Conservation (phyloP, 2,113 vertebrate species). For the Uria aalge region DNA sequence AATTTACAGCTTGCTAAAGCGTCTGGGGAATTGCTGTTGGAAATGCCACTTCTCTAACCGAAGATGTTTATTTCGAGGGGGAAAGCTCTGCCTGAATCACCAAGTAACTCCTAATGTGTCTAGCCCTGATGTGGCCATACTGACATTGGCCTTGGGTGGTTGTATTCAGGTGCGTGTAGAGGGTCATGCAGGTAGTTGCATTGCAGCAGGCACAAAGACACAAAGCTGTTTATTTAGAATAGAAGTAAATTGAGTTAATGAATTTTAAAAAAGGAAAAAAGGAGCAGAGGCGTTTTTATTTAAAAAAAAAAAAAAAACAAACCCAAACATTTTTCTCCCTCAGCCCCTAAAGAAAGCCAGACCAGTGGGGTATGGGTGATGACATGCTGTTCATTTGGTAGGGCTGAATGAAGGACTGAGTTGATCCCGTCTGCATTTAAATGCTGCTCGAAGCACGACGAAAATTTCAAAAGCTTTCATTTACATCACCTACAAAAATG, state of each 20-base stretch:
- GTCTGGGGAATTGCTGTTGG: neutral
- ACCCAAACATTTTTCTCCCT: neutral
- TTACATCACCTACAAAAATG: neutral
- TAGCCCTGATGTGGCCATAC: accelerated
- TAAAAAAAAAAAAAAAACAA: neutral
- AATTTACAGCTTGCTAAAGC: neutral
- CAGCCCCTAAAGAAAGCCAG: neutral
- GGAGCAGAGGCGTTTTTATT: neutral
- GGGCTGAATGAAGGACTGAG: neutral
- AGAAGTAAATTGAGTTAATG: neutral
- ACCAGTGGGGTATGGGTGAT: neutral
- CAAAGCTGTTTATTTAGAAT: neutral
- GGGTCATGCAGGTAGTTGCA: neutral
- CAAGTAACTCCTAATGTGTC: accelerated
- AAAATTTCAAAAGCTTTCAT: neutral
- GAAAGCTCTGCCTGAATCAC: neutral
- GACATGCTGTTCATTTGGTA: neutral
- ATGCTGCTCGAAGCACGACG: neutral
- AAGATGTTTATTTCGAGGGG: neutral
- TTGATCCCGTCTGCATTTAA: neutral
- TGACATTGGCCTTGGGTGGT: neutral
- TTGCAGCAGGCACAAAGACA: neutral
- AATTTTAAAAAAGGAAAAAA: neutral
- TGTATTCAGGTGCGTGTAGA: accelerated
- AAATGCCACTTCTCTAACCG: neutral